These are phyloP conservation scores for Typhlichthys subterraneus DNA, from an alignment of 2,797 vertebrate species.

Conservation along the genomic window DNA sequence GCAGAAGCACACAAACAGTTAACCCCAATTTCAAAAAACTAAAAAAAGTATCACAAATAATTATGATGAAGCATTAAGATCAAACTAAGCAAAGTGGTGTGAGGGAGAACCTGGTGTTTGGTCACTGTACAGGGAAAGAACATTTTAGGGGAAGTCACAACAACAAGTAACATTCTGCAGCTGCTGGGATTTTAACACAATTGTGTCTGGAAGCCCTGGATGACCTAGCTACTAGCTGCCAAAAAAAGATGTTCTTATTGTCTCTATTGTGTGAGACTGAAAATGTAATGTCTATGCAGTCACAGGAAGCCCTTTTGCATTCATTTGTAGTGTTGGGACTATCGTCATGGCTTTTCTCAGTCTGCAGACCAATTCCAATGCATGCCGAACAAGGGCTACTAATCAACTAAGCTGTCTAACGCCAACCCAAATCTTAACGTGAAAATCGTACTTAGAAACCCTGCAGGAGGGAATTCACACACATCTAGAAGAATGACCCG, in stretches of 20 bases:
- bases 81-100: too few relatives aligned
- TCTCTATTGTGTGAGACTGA: conserved; percentile 64
- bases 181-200: conserved; percentile 73
- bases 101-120: conserved; percentile 21
- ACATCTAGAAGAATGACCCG: conserved; percentile 39
- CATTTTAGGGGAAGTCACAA: conserved; percentile 13
- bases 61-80: not conserved
- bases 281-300: conserved; percentile 65
- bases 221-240: conserved; percentile 86
- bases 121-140: conserved; percentile 28
- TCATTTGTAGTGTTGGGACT: conserved; percentile 44
- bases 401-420: conserved; percentile 28
- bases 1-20: conserved; percentile 17
- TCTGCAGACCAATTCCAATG: conserved; percentile 57
- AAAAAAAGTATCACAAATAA: not conserved
- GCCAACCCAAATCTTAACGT: conserved; percentile 13
- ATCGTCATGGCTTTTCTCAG: conserved; percentile 77
- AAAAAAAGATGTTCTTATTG: conserved; percentile 62
- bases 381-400: conserved; percentile 42
- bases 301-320: conserved; percentile 81
- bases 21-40: not conserved
- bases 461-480: conserved; percentile 58
- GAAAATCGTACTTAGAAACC: conserved; percentile 53
- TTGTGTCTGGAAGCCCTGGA: conserved; percentile 83
- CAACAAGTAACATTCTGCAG: conserved; percentile 67